Evolutionary conservation across 2,113 vertebrate genomes (phyloP).

Genomic region (Cryptotis parvus): DNA sequence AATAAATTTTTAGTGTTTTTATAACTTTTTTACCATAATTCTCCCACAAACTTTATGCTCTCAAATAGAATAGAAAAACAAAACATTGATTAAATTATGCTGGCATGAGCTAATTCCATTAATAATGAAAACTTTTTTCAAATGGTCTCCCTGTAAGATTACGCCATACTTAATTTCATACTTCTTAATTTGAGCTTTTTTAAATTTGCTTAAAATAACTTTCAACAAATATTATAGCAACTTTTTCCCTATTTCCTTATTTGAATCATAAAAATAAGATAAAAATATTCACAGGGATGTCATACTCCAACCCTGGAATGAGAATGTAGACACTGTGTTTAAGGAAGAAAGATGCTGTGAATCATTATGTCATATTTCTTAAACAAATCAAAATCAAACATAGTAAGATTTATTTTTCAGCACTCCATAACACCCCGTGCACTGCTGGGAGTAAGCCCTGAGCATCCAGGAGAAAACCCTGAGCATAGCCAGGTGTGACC

Average conservation of each 20-base stretch:
- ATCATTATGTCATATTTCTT: not conserved
- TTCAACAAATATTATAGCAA: not conserved
- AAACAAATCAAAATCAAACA: constrained; percentile 35
- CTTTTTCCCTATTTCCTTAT: not conserved
- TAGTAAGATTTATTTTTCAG: not conserved
- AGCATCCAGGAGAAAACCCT: too few species aligned
- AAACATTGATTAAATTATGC: constrained; percentile 48
- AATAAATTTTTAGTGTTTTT: not conserved
- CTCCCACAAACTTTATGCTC: constrained; percentile 16
- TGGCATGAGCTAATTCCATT: constrained; percentile 5
- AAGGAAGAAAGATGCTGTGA: not conserved
- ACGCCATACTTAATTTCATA: not conserved
- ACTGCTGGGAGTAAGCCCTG: too few species aligned
- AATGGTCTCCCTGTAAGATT: constrained; percentile 40
- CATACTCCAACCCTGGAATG: not conserved
- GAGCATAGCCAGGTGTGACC: too few species aligned
- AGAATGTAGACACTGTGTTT: not conserved
- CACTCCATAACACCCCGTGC: not conserved
- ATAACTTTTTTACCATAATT: not conserved
- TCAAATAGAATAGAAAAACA: constrained; percentile 7
- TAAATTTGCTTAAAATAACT: constrained; percentile 48
- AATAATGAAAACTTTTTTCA: constrained; percentile 30
- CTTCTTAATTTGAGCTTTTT: constrained; percentile 43
- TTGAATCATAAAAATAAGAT: not conserved
- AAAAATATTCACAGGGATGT: not conserved